These are phyloP conservation scores for Mandrillus leucophaeus DNA, from an alignment of 2,113 vertebrate species.

Conservation along the genomic window DNA sequence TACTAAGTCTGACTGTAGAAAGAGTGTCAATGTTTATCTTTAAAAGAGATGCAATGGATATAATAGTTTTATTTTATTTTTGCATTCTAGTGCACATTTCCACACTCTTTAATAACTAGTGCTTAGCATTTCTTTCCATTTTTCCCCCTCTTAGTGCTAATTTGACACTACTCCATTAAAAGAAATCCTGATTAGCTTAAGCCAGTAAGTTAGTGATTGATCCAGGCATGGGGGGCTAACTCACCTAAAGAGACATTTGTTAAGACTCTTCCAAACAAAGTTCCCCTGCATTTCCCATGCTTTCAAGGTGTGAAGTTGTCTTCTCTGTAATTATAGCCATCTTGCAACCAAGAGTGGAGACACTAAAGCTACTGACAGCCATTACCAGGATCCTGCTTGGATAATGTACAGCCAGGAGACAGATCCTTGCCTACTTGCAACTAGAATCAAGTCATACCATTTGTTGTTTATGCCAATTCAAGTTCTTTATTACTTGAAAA, in stretches of 20 bases:
- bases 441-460: background rate
- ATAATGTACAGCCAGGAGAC: background rate
- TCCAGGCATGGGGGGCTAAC: background rate
- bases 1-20: background rate
- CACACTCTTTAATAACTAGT: background rate
- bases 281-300: background rate
- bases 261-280: background rate
- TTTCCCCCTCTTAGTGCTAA: background rate
- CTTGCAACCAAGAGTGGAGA: background rate
- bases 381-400: background rate
- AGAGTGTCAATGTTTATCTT: background rate
- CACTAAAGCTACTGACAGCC: background rate
- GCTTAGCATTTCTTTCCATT: background rate
- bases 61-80: background rate
- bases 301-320: background rate
- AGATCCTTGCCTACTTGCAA: background rate
- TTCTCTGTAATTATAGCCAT: background rate
- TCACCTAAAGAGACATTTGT: background rate
- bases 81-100: background rate
- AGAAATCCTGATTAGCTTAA: background rate
- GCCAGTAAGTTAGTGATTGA: background rate
- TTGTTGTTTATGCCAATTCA: background rate
- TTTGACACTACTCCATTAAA: background rate
- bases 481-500: background rate
- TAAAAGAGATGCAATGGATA: background rate